These are phyloP conservation scores for Pachypsylla venusta DNA, from an alignment of 1,140 invertebrate species.

Conservation along the genomic window DNA sequence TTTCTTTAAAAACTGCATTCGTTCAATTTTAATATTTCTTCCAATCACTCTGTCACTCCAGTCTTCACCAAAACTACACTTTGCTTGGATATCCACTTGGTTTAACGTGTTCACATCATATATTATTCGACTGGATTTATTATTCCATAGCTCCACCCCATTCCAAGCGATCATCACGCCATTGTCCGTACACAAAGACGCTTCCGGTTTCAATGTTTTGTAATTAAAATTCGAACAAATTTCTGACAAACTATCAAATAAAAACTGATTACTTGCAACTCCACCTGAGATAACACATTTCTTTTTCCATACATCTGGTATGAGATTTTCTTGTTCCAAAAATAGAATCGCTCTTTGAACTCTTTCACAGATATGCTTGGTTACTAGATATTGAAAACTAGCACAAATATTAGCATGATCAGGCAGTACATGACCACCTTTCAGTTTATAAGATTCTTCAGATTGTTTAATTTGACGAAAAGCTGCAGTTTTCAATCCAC, in stretches of 20 bases:
- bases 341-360: slow-evolving; percentile 69
- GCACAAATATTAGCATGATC: slow-evolving; percentile 75
- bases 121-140: background rate
- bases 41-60: background rate
- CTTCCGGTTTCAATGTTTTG: slow-evolving; percentile 55
- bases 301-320: slow-evolving; percentile 36
- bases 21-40: background rate
- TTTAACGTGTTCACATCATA: background rate
- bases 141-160: slow-evolving; percentile 52
- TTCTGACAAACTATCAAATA: slow-evolving; percentile 48
- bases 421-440: slow-evolving; percentile 54
- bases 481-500: slow-evolving; percentile 48
- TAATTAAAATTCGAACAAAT: slow-evolving; percentile 51
- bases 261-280: slow-evolving; percentile 81
- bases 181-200: slow-evolving; percentile 90
- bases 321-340: slow-evolving; percentile 41
- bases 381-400: slow-evolving; percentile 55
- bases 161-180: slow-evolving; percentile 99
- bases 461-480: slow-evolving; percentile 36
- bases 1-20: too few species aligned
- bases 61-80: background rate
- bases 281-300: slow-evolving; percentile 80
- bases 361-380: slow-evolving; percentile 62
- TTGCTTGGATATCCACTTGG: background rate
- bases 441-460: slow-evolving; percentile 39